phyloP scores from a whole-genome alignment of 35 echinoderm and acorn worm species.

The Apostichopus parvimensis region DNA sequence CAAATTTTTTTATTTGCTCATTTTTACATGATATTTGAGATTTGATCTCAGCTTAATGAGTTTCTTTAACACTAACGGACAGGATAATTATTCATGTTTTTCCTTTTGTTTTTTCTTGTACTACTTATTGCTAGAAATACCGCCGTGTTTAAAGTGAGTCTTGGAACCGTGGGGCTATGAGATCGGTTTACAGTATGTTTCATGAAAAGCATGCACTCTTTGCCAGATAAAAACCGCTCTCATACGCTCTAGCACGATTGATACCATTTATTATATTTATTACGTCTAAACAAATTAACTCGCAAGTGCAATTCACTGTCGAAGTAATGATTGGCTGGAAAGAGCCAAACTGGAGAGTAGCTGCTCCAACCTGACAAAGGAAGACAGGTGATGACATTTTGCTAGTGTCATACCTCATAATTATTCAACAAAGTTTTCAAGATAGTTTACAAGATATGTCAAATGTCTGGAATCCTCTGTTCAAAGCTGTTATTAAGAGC shows the following conservation, averaged over 20 bases:
- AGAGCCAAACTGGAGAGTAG: too few relatives aligned
- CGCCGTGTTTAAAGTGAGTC: slow-evolving; percentile 44
- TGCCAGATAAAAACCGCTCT: background rate
- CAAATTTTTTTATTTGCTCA: too few relatives aligned
- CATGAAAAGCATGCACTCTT: background rate
- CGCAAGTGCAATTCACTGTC: slow-evolving; percentile 8
- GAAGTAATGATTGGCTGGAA: background rate
- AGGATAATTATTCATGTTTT: background rate
- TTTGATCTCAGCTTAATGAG: background rate
- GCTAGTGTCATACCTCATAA: too few relatives aligned
- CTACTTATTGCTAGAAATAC: slow-evolving; percentile 44
- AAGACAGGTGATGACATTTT: too few relatives aligned
- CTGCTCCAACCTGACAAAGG: too few relatives aligned
- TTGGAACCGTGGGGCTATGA: slow-evolving; percentile 4
- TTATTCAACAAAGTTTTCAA: too few relatives aligned
- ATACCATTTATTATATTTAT: too few relatives aligned
- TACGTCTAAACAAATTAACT: background rate
- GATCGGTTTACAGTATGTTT: slow-evolving; percentile 11
- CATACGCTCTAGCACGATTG: background rate
- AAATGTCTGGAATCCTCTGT: too few relatives aligned
- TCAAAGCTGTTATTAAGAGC: too few relatives aligned
- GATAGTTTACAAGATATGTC: too few relatives aligned
- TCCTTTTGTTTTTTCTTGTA: background rate
- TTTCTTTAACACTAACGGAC: slow-evolving; percentile 23
- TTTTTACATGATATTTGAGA: too few relatives aligned